phyloP scores from a whole-genome alignment of 2,888 invertebrate species.

The Caenorhabditis doughertyi region DNA sequence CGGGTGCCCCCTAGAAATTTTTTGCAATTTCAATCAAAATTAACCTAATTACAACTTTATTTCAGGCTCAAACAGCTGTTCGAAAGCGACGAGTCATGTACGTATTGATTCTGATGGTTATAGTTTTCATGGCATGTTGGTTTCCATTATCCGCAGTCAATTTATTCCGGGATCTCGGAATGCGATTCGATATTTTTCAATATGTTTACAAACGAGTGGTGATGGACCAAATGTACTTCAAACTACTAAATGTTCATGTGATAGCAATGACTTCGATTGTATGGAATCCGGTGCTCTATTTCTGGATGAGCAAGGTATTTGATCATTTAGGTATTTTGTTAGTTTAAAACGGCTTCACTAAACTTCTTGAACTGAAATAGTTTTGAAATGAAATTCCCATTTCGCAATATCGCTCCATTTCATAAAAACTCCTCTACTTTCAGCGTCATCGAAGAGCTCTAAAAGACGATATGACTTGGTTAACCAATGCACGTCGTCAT shows the following conservation, averaged over 20 bases:
- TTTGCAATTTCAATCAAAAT: too few relatives aligned
- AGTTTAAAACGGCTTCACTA: too few relatives aligned
- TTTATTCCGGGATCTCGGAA: conserved; percentile 78
- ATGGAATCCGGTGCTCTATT: conserved; percentile 82
- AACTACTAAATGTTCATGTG: conserved; percentile 79
- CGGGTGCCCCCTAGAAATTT: conserved; percentile 79
- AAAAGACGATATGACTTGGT: conserved; percentile 82
- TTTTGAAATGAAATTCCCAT: not conserved
- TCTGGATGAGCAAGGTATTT: conserved; percentile 82
- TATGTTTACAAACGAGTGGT: conserved; percentile 50
- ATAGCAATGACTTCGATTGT: conserved; percentile 82
- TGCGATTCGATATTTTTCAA: conserved; percentile 55
- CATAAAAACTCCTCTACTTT: conserved; percentile 16
- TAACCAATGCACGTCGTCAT: conserved; percentile 78
- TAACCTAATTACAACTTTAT: not conserved
- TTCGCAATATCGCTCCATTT: too few relatives aligned
- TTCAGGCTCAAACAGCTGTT: conserved; percentile 69
- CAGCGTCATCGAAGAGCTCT: conserved; percentile 81
- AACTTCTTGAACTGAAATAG: too few relatives aligned
- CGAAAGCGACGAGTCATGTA: conserved; percentile 80
- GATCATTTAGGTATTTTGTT: conserved; percentile 38
- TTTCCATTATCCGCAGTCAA: conserved; percentile 81
- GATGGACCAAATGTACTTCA: conserved; percentile 80
- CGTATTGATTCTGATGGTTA: conserved; percentile 82
- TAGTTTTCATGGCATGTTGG: conserved; percentile 80